These are phyloP conservation scores for Rhinoptilus africanus DNA, from an alignment of 2,113 vertebrate genomes.

Conservation along the genomic window DNA sequence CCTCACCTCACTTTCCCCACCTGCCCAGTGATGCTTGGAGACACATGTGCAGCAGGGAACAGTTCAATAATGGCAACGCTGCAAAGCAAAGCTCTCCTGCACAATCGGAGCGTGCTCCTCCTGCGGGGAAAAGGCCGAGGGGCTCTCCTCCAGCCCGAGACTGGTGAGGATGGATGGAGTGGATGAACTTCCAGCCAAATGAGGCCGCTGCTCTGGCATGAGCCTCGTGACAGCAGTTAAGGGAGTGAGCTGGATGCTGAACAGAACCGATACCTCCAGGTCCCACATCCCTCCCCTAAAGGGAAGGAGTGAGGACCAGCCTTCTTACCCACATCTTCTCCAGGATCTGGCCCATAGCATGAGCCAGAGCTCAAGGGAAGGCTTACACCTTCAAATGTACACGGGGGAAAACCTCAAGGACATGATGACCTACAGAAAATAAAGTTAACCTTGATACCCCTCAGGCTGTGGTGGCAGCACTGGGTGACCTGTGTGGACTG, in stretches of 20 bases:
- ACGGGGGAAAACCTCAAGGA: neutral
- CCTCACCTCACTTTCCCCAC: neutral
- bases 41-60: fast-evolving
- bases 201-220: neutral
- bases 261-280: neutral
- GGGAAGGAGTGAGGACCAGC: neutral
- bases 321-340: neutral
- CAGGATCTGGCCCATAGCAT: neutral
- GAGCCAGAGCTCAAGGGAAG: neutral
- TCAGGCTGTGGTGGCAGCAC: fast-evolving
- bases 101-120: fast-evolving
- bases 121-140: neutral
- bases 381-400: neutral
- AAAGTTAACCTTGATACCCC: neutral
- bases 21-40: neutral
- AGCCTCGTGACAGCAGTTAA: neutral
- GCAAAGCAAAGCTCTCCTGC: neutral
- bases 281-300: neutral
- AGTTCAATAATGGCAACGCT: neutral
- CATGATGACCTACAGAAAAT: neutral
- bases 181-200: neutral
- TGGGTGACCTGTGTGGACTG: neutral
- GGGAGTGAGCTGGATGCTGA: neutral
- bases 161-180: neutral
- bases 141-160: neutral